phyloP scores from a whole-genome alignment of 2,888 invertebrate species.

The Dione juno region DNA sequence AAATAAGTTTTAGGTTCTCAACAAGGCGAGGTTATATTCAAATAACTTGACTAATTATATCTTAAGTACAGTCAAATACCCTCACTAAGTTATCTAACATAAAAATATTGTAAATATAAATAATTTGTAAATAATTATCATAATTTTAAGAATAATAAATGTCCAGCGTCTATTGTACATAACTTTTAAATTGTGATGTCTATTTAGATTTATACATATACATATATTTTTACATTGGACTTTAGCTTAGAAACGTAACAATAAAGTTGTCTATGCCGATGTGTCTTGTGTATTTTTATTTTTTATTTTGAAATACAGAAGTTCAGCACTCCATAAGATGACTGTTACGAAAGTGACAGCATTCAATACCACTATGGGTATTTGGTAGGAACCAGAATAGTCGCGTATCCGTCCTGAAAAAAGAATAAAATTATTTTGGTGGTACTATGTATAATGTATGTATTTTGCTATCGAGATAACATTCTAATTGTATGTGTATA shows the following conservation, averaged over 20 bases:
- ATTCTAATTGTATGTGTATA: background rate
- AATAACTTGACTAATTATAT: background rate
- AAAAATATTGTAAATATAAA: slow-evolving; percentile 39
- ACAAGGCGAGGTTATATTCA: background rate
- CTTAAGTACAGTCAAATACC: slow-evolving; percentile 26
- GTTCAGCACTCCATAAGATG: slow-evolving; percentile 83
- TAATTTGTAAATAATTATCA: slow-evolving; percentile 36
- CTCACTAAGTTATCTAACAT: slow-evolving; percentile 19
- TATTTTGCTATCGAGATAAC: background rate
- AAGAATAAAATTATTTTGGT: slow-evolving; percentile 43
- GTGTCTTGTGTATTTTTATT: slow-evolving; percentile 52
- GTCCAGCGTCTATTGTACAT: slow-evolving; percentile 32
- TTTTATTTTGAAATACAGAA: slow-evolving; percentile 67
- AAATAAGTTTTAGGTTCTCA: background rate
- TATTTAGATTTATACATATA: slow-evolving; percentile 29
- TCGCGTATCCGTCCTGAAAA: slow-evolving; percentile 85
- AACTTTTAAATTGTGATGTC: slow-evolving; percentile 30
- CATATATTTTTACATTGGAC: slow-evolving; percentile 40
- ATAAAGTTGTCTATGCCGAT: slow-evolving; percentile 38
- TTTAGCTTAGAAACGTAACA: slow-evolving; percentile 29
- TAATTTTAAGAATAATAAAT: slow-evolving; percentile 18
- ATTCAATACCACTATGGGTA: slow-evolving; percentile 85
- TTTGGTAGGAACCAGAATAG: slow-evolving; percentile 82
- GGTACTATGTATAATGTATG: no score
- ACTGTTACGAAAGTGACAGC: slow-evolving; percentile 83